phyloP scores from a whole-genome alignment of 2,797 vertebrate genomes.

The Centropyge bicolor region DNA sequence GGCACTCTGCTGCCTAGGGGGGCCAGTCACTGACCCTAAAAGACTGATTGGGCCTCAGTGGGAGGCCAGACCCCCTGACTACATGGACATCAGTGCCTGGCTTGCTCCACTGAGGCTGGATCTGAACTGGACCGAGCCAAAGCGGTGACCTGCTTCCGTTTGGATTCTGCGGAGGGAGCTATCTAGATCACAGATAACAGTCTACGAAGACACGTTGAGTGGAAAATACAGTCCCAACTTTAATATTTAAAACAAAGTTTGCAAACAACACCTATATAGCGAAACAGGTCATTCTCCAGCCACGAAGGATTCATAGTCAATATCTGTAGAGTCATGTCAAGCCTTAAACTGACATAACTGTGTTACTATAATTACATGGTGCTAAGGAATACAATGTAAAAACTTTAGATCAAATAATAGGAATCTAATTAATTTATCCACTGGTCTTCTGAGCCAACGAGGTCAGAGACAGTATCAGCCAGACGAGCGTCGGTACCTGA shows the following conservation, averaged over 20 bases:
- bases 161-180: slow-evolving; percentile 55
- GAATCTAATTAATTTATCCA: slow-evolving; percentile 73
- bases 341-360: slow-evolving; percentile 10
- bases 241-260: slow-evolving; percentile 20
- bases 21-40: slow-evolving; percentile 79
- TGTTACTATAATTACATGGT: slow-evolving; percentile 37
- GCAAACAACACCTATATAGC: neutral
- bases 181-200: slow-evolving; percentile 67
- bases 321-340: slow-evolving; percentile 21
- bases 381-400: slow-evolving; percentile 38
- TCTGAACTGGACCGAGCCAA: slow-evolving; percentile 71
- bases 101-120: slow-evolving; percentile 79
- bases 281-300: slow-evolving; percentile 15
- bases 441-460: slow-evolving; percentile 45
- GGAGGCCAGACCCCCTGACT: slow-evolving; percentile 78
- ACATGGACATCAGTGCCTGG: slow-evolving; percentile 79
- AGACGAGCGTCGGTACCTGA: slow-evolving; percentile 57
- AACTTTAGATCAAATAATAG: slow-evolving; percentile 57
- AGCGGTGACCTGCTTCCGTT: slow-evolving; percentile 82
- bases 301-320: slow-evolving; percentile 22
- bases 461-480: slow-evolving; percentile 66
- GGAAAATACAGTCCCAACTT: slow-evolving; percentile 34
- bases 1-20: slow-evolving; percentile 72
- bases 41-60: slow-evolving; percentile 82
- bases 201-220: slow-evolving; percentile 38